Percentiles rank a stretch among this genome's conserved stretches.
These are phyloP conservation scores for Acipenser ruthenus DNA, from an alignment of 2,797 vertebrate genomes.

Conservation along the genomic window DNA sequence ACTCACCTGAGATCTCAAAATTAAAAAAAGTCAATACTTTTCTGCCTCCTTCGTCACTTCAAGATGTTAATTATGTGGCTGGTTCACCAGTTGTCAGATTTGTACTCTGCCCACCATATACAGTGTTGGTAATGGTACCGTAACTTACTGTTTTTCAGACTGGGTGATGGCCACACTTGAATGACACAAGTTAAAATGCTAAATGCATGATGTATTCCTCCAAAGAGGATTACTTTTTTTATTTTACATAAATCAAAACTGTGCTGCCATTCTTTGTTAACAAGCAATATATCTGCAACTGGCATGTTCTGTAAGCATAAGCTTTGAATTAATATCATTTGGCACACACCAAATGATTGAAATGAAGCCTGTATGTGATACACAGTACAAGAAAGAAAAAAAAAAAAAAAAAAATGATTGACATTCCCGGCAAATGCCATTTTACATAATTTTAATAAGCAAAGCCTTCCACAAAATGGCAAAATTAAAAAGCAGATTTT, in stretches of 20 bases:
- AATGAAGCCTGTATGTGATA: background rate
- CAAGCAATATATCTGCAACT: background rate
- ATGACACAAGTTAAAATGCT: slow-evolving; percentile 7
- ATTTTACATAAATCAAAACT: slow-evolving; percentile 14
- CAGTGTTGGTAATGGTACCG: background rate
- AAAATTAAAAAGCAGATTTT: background rate
- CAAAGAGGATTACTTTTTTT: slow-evolving; percentile 7
- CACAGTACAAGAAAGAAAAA: background rate
- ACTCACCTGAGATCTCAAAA: too few species aligned
- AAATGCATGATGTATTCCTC: slow-evolving; percentile 5
- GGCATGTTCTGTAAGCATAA: background rate
- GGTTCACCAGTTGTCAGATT: too few species aligned
- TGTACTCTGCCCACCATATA: too few species aligned
- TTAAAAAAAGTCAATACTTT: too few species aligned
- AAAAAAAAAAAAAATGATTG: background rate
- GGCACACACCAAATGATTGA: background rate
- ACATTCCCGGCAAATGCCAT: background rate
- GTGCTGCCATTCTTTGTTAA: slow-evolving; percentile 6
- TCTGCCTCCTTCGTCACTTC: too few species aligned
- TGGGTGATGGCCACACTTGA: slow-evolving; percentile 2
- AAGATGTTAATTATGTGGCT: too few species aligned
- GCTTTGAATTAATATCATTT: background rate
- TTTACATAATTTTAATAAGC: background rate
- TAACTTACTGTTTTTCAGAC: slow-evolving; percentile 7
- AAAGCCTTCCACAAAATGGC: background rate